Base-by-base conservation (phyloP, 2,113 vertebrate genomes). In the Psittacula cyanocephala region DNA sequence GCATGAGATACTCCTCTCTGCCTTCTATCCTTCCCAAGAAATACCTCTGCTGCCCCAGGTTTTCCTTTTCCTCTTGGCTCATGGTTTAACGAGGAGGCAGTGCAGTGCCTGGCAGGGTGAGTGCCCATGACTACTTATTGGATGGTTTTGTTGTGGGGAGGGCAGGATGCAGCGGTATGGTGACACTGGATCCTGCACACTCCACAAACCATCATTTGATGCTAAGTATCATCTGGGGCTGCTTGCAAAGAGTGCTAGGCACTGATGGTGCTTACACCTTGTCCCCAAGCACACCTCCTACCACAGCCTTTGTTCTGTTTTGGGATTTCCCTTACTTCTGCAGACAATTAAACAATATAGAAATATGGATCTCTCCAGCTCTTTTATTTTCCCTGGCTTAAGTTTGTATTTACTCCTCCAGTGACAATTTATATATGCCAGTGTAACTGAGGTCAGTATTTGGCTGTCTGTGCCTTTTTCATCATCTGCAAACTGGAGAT, bases 91-190 rank as follows among this genome's bases (percentile, higher is more conserved):
- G 11, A 43, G 9, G 33, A 81, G 43, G 19, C 60, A 71, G 18
- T 1, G 1, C 0, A 4, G 15, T 55, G 4, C 39, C 17, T 1
- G 1, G 37, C 35, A 60, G 43, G 5, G 15, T 10, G 16, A 55
- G 43, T 3, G 1, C 39, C 3, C 0, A 0, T 64, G 35, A 25
- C 80, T 75, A 3, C 17, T 41, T 44, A 28, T 43, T 0, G 0
- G 9, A 7, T 0, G 0, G 12, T 41, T 57, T 39, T 81, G 29
- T 53, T 28, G 18, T 0, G 1, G 75, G 9, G 11, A 80, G 17
- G 28, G 37, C 57, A 22, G 75, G 17, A 35, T 22, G 18, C 46
- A 15, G 44, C 0, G 1, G 3, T 25, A 13, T 0, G 2, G 9
- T 29, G 37, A 24, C 22, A 23, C 17, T 0, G 1, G 52, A 10